Evolutionary conservation across 1,140 invertebrate genomes (phyloP), one percentile per base, ranked within the genome.

Genomic region (Drosophila trapezifrons): DNA sequence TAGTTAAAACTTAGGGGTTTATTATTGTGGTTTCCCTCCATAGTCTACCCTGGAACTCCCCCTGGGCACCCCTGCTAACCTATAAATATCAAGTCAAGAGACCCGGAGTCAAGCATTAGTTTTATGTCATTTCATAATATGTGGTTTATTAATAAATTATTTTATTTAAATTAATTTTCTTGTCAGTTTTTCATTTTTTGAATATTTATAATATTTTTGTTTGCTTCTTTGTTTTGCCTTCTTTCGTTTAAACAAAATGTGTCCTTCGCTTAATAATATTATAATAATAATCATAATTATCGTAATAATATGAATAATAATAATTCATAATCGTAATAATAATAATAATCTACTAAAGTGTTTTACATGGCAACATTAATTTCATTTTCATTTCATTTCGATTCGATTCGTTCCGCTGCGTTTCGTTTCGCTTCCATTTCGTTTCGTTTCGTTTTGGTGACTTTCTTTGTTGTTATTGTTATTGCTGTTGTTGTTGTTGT

Each of bases 101-200:
- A n/a, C n/a, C 27, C 27, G 8, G 8, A 0, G 27, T 9, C 10
- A 12, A 32, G 29, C 29, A 10, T 12, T 58, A 58, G 52, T 67
- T 74, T 80, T 80, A 84, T 84, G 77, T 84, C 81, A 84, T 84
- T 87, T 87, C 80, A 80, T 87, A 87, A 87, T 87, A 87, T 87
- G 83, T 87, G 83, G 79, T 87, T 86, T 87, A 87, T 87, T 89
- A 89, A 87, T 87, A 87, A 87, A 87, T 89, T 87, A 87, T 83
- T 87, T 80, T 83, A 77, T 80, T 87, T 86, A 89, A 87, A 87
- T 89, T 87, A 87, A 89, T 83, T 73, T 75, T 32, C 27, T 82
- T 83, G 55, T 77, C 83, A 80, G 67, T 87, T 87, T 86, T 82
- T 74, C 81, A 67, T 60, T 76, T 43, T 80, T 86, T 86, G 83